A percentile compares a stretch with the other conserved stretches of the same genome.
phyloP scores from a whole-genome alignment of 2,888 invertebrate genomes.

The Micoletzkya japonica region DNA sequence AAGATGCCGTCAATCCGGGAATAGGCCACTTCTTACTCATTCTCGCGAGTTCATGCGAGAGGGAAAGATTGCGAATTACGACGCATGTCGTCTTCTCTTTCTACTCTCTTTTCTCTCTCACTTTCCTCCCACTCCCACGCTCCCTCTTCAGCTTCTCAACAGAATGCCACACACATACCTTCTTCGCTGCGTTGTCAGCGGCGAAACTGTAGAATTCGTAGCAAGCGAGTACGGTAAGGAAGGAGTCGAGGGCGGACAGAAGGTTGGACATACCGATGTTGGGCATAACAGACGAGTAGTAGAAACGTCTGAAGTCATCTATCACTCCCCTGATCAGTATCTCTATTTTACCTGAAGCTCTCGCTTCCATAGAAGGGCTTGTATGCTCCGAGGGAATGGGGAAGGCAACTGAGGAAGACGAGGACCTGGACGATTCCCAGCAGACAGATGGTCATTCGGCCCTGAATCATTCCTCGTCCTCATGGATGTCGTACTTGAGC shows the following conservation, averaged over 20 bases:
- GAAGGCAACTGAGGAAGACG: slow-evolving; percentile 3
- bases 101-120: too few species aligned
- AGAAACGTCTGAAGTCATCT: slow-evolving; percentile 13
- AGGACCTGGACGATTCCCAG: slow-evolving; percentile 6
- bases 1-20: too few species aligned
- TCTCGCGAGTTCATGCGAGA: too few species aligned
- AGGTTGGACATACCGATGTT: not conserved
- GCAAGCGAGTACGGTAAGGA: slow-evolving; percentile 16
- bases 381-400: not conserved
- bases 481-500: too few species aligned
- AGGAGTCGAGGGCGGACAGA: slow-evolving; percentile 8
- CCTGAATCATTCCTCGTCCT: too few species aligned
- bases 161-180: too few species aligned
- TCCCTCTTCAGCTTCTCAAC: too few species aligned
- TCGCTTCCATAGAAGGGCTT: slow-evolving; percentile 3
- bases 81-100: too few species aligned
- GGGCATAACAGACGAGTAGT: not conserved
- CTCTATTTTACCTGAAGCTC: slow-evolving; percentile 22
- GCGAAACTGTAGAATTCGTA: slow-evolving; percentile 15
- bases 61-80: too few species aligned
- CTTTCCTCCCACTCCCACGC: too few species aligned
- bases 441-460: not conserved
- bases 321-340: not conserved
- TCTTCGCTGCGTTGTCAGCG: not conserved
- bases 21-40: too few species aligned